Base-by-base conservation (phyloP, 2,888 invertebrate genomes). In the Philopedon plagiatum region DNA sequence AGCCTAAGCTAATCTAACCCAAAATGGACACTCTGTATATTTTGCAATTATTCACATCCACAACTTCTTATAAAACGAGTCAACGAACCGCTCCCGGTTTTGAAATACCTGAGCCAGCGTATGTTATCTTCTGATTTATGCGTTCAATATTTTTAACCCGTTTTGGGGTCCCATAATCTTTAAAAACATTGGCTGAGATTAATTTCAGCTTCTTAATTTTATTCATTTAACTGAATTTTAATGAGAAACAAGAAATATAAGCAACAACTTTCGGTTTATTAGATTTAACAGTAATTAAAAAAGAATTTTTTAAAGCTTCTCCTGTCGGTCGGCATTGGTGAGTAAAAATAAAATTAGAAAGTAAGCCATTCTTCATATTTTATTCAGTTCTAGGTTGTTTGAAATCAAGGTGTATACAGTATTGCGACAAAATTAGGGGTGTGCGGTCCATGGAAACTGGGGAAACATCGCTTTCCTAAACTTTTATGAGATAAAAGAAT, bases 121-220 rank as follows among this genome's bases (percentile, higher is more conserved):
- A 81, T 79, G 81, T 82, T 83, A 82, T 81, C 81, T 80, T 58
- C 75, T 83, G 83, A 83, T 83, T 82, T 78, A 83, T 81, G 78
- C 71, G 71, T 61, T 51, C 79, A 80, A 80, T 82, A 82, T 83
- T 83, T 82, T 82, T 82, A 83, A 83, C 82, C 81, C 79, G 80
- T 80, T 80, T 77, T 78, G 79, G 78, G 81, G 78, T 75, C 51
- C 76, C 73, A 77, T 75, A 78, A 79, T 78, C 79, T 79, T 76
- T 77, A 76, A 78, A 77, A 78, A 76, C 74, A 66, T 67, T 75
- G 78, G 71, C 65, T 39, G 73, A 78, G 79, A 80, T 79, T 79
- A 78, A 80, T 80, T 77, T 71, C 73, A 61, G 73, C 73, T 76
- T 75, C 79, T 80, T 80, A 80, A 80, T 79, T 77, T 78, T 79